A percentile compares a stretch with the other conserved stretches of the same genome.
Evolutionary conservation across 2,888 invertebrate genomes (phyloP).

Genomic region (Gerris lacustris): DNA sequence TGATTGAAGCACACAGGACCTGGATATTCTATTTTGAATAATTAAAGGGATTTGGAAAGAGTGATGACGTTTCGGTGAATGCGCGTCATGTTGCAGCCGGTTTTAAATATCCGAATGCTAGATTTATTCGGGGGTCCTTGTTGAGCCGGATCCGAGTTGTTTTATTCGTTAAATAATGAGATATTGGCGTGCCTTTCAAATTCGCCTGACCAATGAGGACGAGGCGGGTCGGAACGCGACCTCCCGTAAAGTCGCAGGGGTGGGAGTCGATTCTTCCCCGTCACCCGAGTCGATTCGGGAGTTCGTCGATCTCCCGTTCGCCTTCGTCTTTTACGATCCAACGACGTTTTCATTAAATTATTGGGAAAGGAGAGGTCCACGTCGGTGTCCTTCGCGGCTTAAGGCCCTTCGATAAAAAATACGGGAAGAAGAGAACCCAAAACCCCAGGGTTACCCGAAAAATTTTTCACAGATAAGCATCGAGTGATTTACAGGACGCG

Average conservation of each 20-base stretch:
- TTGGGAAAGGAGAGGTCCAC: neutral
- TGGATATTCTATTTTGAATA: too few relatives aligned
- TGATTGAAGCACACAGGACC: too few relatives aligned
- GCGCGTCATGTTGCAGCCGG: too few relatives aligned
- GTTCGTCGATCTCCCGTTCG: too few relatives aligned
- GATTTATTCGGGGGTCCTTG: too few relatives aligned
- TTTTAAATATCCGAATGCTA: too few relatives aligned
- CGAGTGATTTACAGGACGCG: neutral
- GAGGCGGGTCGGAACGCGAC: neutral
- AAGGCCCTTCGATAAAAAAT: neutral
- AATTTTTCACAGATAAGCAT: neutral
- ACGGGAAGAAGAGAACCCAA: neutral
- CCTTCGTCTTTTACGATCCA: neutral
- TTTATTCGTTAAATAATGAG: neutral
- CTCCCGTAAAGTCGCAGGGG: neutral
- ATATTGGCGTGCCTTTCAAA: neutral
- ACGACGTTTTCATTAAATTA: neutral
- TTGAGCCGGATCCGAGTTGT: neutral
- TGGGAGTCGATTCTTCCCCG: neutral
- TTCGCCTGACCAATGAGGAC: neutral
- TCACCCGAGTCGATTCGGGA: neutral
- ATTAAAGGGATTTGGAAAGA: too few relatives aligned
- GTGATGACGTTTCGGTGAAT: too few relatives aligned
- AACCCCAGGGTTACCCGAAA: neutral
- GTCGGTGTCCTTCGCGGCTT: neutral